Evolutionary conservation across 37 sponge, comb jelly and placozoan species (phyloP).

Genomic region (Cladorhizidae sp.): DNA sequence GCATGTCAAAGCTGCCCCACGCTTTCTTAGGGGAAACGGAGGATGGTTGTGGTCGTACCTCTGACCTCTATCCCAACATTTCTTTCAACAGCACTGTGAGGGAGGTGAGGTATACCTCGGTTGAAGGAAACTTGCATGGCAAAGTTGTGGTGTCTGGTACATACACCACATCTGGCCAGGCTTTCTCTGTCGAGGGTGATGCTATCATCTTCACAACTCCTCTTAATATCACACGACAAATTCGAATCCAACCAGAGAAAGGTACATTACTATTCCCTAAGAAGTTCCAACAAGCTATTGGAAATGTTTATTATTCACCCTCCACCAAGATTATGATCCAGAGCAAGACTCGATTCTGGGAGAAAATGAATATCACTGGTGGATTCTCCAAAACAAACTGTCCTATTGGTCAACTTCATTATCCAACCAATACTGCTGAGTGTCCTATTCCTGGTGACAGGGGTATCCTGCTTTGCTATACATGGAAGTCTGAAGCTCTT

Average conservation of each 20-base stretch:
- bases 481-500: conserved; percentile 70
- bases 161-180: neutral
- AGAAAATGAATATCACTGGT: conserved; percentile 34
- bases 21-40: conserved; percentile 8
- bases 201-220: conserved; percentile 61
- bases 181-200: conserved; percentile 9
- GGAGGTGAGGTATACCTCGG: conserved; percentile 2
- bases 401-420: conserved; percentile 58
- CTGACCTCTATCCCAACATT: conserved; percentile 11
- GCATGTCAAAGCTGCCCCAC: conserved; percentile 37
- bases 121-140: neutral
- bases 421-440: conserved; percentile 30
- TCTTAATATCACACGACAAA: conserved; percentile 40
- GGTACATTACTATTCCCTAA: conserved; percentile 4
- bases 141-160: neutral
- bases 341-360: conserved; percentile 53
- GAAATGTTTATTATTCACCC: conserved; percentile 34
- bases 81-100: conserved; percentile 5
- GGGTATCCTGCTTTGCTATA: conserved; percentile 56
- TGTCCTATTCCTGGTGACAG: neutral
- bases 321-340: conserved; percentile 65
- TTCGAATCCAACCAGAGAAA: conserved; percentile 10
- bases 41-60: neutral
- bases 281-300: neutral
- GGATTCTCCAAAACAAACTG: conserved; percentile 52